These are phyloP conservation scores for Plusia festucae DNA, from an alignment of 2,888 invertebrate species.

Conservation along the genomic window DNA sequence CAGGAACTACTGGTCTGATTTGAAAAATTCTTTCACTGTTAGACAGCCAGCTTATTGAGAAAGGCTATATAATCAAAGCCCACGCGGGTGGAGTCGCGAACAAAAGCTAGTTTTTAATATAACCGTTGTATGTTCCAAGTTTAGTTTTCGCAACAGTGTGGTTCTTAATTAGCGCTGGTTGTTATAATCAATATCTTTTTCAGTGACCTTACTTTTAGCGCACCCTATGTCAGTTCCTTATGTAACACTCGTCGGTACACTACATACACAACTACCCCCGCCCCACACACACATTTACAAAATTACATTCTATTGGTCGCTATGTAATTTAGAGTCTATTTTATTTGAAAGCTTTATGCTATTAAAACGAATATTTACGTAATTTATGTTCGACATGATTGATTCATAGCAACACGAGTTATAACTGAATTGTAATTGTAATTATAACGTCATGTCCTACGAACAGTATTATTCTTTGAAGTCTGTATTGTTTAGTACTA, in stretches of 20 bases:
- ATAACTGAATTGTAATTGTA: background rate
- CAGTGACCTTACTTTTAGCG: background rate
- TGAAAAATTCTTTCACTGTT: no score
- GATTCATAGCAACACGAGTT: background rate
- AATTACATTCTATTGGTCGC: background rate
- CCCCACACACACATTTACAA: background rate
- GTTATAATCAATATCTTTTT: conserved; percentile 2
- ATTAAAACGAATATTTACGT: background rate
- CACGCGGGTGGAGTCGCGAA: no score
- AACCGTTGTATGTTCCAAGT: background rate
- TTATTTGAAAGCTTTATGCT: background rate
- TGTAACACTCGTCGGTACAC: background rate
- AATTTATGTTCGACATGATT: background rate
- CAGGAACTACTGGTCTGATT: no score
- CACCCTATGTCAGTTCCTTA: background rate
- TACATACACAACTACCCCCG: background rate
- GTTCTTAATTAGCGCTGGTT: background rate
- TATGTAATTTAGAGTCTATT: background rate
- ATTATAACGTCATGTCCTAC: no score
- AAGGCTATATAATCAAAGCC: no score
- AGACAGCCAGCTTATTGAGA: no score
- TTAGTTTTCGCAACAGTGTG: background rate
- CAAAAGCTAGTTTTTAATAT: no score
- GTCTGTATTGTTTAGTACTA: no score
- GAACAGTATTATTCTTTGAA: no score